These are phyloP conservation scores for Eublepharis macularius DNA, from an alignment of 2,113 vertebrate genomes.

Conservation along the genomic window DNA sequence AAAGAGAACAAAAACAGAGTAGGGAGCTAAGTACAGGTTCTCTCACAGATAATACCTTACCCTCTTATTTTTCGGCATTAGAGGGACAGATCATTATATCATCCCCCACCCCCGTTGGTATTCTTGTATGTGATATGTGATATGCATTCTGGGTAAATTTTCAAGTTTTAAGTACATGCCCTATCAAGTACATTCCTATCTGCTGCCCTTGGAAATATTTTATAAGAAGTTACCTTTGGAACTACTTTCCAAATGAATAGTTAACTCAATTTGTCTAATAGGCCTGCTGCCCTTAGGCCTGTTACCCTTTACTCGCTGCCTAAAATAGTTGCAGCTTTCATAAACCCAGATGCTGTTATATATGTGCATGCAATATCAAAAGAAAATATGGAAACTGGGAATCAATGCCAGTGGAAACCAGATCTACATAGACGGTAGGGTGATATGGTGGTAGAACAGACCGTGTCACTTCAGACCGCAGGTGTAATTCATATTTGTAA, in stretches of 20 bases:
- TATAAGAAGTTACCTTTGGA: background rate
- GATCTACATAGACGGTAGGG: too few relatives aligned
- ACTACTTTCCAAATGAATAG: background rate
- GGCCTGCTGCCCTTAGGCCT: too few relatives aligned
- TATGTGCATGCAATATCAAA: background rate
- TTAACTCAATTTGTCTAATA: background rate
- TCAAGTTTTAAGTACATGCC: background rate
- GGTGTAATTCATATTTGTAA: too few relatives aligned
- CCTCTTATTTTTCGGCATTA: too few relatives aligned
- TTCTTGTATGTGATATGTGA: background rate
- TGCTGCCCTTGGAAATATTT: background rate
- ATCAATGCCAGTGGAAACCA: background rate
- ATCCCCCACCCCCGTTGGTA: background rate
- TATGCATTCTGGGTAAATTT: background rate
- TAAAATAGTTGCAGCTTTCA: background rate
- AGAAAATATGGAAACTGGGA: background rate
- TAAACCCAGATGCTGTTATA: background rate
- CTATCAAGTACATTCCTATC: background rate
- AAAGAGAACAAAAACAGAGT: too few relatives aligned
- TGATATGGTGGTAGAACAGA: too few relatives aligned
- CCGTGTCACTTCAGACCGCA: too few relatives aligned
- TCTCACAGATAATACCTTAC: too few relatives aligned
- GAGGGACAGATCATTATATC: too few relatives aligned
- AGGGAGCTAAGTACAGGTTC: too few relatives aligned
- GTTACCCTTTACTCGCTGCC: background rate